These are phyloP conservation scores for Cyanistes caeruleus DNA, from an alignment of 2,113 vertebrate genomes.

Conservation along the genomic window DNA sequence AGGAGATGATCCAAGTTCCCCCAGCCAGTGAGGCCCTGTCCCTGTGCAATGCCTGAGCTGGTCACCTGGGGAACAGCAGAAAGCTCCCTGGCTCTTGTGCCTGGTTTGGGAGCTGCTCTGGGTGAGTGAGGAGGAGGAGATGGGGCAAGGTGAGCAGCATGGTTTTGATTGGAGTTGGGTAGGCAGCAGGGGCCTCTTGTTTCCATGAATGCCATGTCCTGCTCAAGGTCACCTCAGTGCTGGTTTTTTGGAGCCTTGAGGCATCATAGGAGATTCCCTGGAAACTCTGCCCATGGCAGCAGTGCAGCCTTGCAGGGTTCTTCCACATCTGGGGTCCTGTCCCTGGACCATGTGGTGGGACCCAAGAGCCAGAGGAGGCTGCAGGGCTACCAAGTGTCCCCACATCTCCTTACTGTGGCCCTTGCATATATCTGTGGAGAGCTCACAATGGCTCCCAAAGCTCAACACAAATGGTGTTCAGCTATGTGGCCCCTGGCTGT, in stretches of 20 bases:
- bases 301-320: background rate
- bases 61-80: background rate
- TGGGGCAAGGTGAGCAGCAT: background rate
- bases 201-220: background rate
- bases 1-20: background rate
- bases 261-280: background rate
- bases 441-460: background rate
- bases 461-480: background rate
- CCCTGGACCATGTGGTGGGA: background rate
- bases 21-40: background rate
- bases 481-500: background rate
- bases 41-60: background rate
- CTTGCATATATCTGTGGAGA: background rate
- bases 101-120: background rate
- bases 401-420: background rate
- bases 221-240: background rate
- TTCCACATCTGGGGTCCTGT: fast-evolving
- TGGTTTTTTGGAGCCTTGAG: background rate
- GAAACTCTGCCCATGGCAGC: background rate
- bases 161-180: background rate
- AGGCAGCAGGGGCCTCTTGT: background rate
- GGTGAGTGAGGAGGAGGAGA: background rate
- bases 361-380: background rate
- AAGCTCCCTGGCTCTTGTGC: background rate
- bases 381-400: background rate